Conservation (phyloP, 2,797 vertebrate genomes). For the Chromis chromis region DNA sequence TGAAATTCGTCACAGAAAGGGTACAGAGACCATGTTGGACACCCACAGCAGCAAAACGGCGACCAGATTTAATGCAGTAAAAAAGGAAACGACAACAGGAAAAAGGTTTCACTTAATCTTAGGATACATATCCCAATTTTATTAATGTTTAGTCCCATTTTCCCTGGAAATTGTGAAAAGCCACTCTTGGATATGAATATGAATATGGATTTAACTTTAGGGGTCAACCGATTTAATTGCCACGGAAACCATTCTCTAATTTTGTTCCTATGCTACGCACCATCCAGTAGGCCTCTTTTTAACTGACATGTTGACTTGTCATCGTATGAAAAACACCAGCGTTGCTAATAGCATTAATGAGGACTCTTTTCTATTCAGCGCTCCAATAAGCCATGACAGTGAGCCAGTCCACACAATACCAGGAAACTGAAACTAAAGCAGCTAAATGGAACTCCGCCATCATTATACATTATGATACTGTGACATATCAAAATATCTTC, state of each 20-base stretch:
- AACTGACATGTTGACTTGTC: conserved; percentile 14
- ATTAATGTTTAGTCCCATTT: neutral
- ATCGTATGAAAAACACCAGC: conserved; percentile 10
- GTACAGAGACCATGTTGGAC: neutral
- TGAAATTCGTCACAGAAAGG: neutral
- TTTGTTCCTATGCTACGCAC: neutral
- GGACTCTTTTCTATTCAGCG: neutral
- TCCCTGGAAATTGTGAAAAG: neutral
- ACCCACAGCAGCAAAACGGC: neutral
- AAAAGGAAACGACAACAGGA: neutral
- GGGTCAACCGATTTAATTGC: conserved; percentile 11
- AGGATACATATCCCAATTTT: neutral
- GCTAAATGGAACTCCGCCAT: conserved; percentile 15
- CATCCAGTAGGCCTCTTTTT: neutral
- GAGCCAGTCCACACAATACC: neutral
- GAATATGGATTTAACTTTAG: conserved; percentile 6
- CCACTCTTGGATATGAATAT: neutral
- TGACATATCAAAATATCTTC: conserved; percentile 16
- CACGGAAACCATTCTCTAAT: neutral
- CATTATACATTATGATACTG: conserved; percentile 26
- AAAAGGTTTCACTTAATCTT: neutral
- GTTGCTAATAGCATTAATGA: conserved; percentile 28
- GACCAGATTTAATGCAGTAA: neutral
- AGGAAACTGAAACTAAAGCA: conserved; percentile 21
- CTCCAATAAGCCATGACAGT: neutral